Conservation (phyloP, 2,113 vertebrate genomes). For the Lathamus discolor region DNA sequence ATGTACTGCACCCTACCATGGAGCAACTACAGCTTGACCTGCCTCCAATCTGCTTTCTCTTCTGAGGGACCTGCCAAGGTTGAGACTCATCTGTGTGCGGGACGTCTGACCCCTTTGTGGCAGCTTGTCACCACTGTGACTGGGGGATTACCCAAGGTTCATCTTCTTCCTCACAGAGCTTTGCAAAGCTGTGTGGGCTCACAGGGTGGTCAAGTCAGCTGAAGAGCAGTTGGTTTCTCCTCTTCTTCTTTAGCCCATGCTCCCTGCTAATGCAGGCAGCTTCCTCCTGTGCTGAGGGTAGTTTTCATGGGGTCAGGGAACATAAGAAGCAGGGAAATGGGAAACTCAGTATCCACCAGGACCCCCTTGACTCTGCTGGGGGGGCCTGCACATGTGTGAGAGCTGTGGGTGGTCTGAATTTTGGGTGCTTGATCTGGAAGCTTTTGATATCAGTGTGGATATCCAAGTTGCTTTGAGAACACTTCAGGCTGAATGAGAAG, state of each 20-base stretch:
- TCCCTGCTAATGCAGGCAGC: background rate
- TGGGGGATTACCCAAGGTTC: background rate
- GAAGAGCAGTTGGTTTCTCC: background rate
- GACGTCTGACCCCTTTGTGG: background rate
- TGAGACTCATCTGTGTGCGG: background rate
- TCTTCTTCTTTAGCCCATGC: background rate
- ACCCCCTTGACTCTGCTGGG: background rate
- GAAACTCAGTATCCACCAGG: background rate
- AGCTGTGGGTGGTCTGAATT: slow-evolving; percentile 14
- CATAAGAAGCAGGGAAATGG: background rate
- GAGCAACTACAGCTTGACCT: background rate
- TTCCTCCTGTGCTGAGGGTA: background rate
- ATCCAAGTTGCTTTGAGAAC: background rate
- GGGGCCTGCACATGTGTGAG: background rate
- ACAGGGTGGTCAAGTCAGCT: background rate
- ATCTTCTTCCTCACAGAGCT: background rate
- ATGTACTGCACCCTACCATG: background rate
- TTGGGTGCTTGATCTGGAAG: background rate
- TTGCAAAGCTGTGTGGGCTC: background rate
- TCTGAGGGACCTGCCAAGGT: background rate
- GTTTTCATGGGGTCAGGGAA: background rate
- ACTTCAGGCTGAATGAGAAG: slow-evolving; percentile 1
- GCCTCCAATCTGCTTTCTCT: background rate
- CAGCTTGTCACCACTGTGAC: background rate
- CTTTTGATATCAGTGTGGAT: background rate